phyloP scores from a whole-genome alignment of 2,797 vertebrate species.

The Pitangus sulphuratus region DNA sequence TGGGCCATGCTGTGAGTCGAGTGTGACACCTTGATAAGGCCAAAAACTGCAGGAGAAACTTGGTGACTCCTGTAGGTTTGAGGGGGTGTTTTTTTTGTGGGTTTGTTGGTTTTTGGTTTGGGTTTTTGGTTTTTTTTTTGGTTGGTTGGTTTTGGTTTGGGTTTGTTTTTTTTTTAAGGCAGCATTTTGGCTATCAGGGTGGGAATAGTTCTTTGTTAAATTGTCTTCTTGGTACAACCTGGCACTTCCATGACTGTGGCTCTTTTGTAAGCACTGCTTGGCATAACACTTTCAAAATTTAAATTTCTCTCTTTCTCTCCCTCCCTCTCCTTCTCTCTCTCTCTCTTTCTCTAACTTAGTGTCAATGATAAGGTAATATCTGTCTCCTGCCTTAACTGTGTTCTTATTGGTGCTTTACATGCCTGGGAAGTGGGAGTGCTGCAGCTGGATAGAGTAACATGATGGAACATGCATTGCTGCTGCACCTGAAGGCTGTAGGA shows the following conservation, averaged over 20 bases:
- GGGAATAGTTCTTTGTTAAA: not conserved
- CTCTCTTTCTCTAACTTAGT: conserved; percentile 50
- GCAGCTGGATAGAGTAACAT: conserved; percentile 71
- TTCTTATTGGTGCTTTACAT: conserved; percentile 69
- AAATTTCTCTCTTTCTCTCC: not conserved
- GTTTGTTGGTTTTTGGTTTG: too few species aligned
- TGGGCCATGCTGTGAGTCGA: not conserved
- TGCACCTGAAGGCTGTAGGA: conserved; percentile 72
- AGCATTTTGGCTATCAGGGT: not conserved
- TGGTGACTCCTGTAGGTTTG: not conserved
- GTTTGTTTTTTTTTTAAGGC: not conserved
- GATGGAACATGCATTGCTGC: conserved; percentile 64
- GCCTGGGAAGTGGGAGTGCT: conserved; percentile 70
- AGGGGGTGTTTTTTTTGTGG: not conserved
- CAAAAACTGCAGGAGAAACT: not conserved
- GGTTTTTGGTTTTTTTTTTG: too few species aligned
- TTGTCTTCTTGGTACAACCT: not conserved
- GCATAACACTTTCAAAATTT: conserved; percentile 24
- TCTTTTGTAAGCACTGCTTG: conserved; percentile 8
- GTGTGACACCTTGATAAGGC: not conserved
- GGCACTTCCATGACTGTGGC: not conserved
- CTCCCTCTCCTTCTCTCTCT: not conserved
- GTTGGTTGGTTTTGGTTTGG: too few species aligned
- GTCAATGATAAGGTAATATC: conserved; percentile 63
- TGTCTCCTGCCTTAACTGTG: conserved; percentile 65